Evolutionary conservation across 2,888 invertebrate species (phyloP).

Genomic region (Melanostoma scalare): DNA sequence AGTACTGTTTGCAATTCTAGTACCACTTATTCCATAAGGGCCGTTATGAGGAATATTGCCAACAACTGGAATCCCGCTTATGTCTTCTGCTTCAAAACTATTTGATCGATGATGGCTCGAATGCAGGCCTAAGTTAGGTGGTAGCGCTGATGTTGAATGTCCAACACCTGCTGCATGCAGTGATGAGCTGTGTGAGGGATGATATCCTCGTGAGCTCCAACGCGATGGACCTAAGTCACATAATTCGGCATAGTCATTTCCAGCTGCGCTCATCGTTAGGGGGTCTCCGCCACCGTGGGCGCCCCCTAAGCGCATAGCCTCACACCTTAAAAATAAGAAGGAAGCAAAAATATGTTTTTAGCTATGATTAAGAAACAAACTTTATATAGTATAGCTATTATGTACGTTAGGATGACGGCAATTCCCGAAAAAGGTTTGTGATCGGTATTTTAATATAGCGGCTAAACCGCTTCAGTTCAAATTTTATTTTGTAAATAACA

Average conservation of each 20-base stretch:
- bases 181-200: slow-evolving; percentile 78
- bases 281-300: slow-evolving; percentile 77
- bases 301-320: slow-evolving; percentile 76
- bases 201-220: slow-evolving; percentile 82
- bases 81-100: slow-evolving; percentile 82
- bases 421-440: no score
- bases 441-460: no score
- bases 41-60: slow-evolving; percentile 78
- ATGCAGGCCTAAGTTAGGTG: slow-evolving; percentile 73
- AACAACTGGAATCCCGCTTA: slow-evolving; percentile 78
- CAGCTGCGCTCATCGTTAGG: slow-evolving; percentile 82
- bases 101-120: slow-evolving; percentile 79
- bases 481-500: no score
- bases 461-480: no score
- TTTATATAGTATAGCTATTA: no score
- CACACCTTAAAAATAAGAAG: slow-evolving; percentile 65
- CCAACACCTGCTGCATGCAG: slow-evolving; percentile 74
- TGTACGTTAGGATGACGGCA: no score
- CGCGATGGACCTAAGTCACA: slow-evolving; percentile 82
- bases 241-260: slow-evolving; percentile 83
- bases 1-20: slow-evolving; percentile 81
- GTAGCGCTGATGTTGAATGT: slow-evolving; percentile 58
- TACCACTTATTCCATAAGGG: slow-evolving; percentile 77
- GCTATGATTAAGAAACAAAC: neutral
- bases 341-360: neutral